Percentiles rank a stretch among this genome's conserved stretches.
These are phyloP conservation scores for Ardeotis arabs DNA, from an alignment of 2,113 vertebrate species.

Conservation along the genomic window DNA sequence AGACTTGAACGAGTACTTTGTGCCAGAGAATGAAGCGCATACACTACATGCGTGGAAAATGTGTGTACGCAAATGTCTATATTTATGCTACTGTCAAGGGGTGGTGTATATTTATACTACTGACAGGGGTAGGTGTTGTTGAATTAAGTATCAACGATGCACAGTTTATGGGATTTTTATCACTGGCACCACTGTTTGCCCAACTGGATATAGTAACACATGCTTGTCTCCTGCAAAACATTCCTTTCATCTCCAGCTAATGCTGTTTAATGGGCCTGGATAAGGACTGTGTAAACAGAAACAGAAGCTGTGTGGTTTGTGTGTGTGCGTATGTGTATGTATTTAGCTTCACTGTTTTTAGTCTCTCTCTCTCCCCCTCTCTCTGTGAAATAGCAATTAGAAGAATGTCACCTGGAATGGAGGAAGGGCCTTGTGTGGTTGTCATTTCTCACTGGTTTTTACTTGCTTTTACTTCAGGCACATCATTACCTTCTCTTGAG, in stretches of 20 bases:
- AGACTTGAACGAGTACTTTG: neutral
- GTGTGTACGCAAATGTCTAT: neutral
- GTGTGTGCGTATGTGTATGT: neutral
- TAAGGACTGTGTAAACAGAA: slow-evolving; percentile 22
- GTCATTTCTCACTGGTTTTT: neutral
- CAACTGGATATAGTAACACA: neutral
- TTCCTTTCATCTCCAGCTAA: slow-evolving; percentile 36
- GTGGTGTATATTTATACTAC: neutral
- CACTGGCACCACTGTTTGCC: neutral
- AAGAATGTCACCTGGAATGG: neutral
- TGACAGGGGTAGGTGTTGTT: neutral
- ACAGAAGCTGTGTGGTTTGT: neutral
- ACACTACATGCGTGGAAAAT: rapidly evolving
- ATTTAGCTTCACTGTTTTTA: neutral
- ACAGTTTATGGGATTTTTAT: neutral
- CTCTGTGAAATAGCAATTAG: neutral
- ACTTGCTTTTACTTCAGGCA: neutral
- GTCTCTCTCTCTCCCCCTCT: neutral
- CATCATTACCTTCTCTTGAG: neutral
- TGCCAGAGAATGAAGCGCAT: rapidly evolving
- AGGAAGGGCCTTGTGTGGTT: neutral
- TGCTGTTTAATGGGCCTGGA: slow-evolving; percentile 22
- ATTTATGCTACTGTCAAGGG: neutral
- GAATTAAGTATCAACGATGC: neutral
- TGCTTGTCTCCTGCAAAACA: slow-evolving; percentile 10